Base-by-base conservation (phyloP, 1,140 invertebrate species). In the Cyclargus thomasi region DNA sequence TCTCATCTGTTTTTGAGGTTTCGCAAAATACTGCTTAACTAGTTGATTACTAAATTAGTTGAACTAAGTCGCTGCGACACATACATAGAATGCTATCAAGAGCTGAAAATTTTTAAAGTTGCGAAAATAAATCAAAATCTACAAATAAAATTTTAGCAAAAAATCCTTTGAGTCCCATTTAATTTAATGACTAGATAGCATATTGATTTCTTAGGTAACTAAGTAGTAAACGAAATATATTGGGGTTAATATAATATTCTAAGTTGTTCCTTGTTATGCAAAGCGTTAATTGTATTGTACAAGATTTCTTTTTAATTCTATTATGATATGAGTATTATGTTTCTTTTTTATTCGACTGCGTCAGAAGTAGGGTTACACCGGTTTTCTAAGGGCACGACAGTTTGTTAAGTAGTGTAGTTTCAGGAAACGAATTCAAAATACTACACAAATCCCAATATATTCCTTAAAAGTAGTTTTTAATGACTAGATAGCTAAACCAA, bases 171-270 rank as follows among this genome's bases (percentile, higher is more conserved):
- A 59, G 55, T 59, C 55, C 55, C 55, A 59, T 59, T 11, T 20
- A 59, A 18, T 59, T 59, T 59, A 59, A 59, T 20, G 55, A 59
- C 55, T 55, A 55, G 53, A 55, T 59, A 47, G 39, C 39, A 29
- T 29, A 29, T 29, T 47, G 39, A 47, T 47, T 47, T 47, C 39
- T 47, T 47, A 47, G 39, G 39, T 47, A 16, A 14, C 6, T 47
- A 47, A 16, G 11, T 16, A 14, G 39, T 47, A 47, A 7, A 14
- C 39, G 8, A 11, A 47, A 14, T 14, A 14, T 47, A 47, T 47
- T 16, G 10, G 29, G 14, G 39, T 47, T 47, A 14, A 47, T 14
- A 14, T 47, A 47, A 47, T 47, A 8, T 47, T 47, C 14, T 47
- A 14, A 2, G 14, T 16, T 47, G 11, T 47, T 47, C 8, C 4